Conservation (phyloP, 1,140 invertebrate species). For the Vanessa atalanta region DNA sequence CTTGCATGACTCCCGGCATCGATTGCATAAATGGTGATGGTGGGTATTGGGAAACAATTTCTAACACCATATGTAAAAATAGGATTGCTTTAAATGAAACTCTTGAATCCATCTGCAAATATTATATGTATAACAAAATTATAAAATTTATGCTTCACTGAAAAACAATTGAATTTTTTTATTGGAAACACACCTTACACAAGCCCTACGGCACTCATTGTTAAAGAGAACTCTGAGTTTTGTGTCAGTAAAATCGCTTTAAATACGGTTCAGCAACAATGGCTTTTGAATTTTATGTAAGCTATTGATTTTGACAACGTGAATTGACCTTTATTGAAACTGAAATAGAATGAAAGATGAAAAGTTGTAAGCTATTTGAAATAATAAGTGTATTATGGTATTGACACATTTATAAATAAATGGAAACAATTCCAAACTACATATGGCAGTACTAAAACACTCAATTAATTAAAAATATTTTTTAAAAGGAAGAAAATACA, state of each 20-base stretch:
- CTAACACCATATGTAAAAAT: constrained; percentile 13
- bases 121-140: not conserved
- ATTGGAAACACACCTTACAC: not conserved
- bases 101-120: constrained; percentile 36
- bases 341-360: no score
- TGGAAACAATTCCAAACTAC: not conserved
- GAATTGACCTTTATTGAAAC: not conserved
- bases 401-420: no score
- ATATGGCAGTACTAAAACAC: not conserved
- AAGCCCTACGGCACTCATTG: not conserved
- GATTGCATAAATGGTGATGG: constrained; percentile 22
- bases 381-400: no score
- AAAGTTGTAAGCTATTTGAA: no score
- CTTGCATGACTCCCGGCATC: constrained; percentile 16
- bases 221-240: not conserved
- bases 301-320: not conserved
- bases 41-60: constrained; percentile 26
- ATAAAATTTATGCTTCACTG: not conserved
- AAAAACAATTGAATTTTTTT: not conserved
- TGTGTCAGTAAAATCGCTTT: not conserved
- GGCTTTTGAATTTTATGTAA: constrained; percentile 8
- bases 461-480: no score
- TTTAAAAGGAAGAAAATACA: not conserved
- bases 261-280: constrained; percentile 20
- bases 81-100: constrained; percentile 25